phyloP scores from a whole-genome alignment of 2,113 vertebrate species.

The Clarias batrachus region DNA sequence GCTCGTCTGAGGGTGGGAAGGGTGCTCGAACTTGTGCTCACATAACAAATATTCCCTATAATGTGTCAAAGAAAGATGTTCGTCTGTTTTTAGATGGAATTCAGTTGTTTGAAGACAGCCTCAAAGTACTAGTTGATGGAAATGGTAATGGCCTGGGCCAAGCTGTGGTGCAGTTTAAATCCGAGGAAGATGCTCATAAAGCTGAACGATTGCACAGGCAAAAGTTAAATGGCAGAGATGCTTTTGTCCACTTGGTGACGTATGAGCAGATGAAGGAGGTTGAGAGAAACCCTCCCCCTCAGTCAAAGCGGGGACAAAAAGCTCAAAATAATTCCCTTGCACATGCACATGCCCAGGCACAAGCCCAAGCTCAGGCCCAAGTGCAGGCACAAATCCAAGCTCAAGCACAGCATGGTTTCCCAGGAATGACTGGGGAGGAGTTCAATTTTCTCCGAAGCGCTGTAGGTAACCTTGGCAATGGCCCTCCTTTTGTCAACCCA shows the following conservation, averaged over 20 bases:
- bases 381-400: constrained; percentile 55
- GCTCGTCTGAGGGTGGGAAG: constrained; percentile 76
- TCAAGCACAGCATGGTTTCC: constrained; percentile 70
- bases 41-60: constrained; percentile 96
- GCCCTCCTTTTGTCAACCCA: constrained; percentile 84
- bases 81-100: constrained; percentile 91
- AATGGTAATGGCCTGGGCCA: constrained; percentile 94
- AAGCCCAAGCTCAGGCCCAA: constrained; percentile 58
- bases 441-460: constrained; percentile 84
- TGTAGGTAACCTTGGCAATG: constrained; percentile 81
- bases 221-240: constrained; percentile 94
- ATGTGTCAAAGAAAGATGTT: constrained; percentile 90
- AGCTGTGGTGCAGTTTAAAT: constrained; percentile 90
- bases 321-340: constrained; percentile 71
- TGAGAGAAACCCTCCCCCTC: constrained; percentile 89
- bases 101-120: constrained; percentile 85
- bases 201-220: constrained; percentile 93
- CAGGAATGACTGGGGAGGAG: constrained; percentile 79
- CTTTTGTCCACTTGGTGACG: constrained; percentile 89
- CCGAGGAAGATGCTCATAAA: constrained; percentile 92
- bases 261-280: constrained; percentile 94
- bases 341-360: constrained; percentile 58
- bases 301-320: constrained; percentile 88
- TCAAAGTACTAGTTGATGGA: constrained; percentile 89
- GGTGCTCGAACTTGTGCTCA: constrained; percentile 84